These are phyloP conservation scores for Tichodroma muraria DNA, from an alignment of 2,113 vertebrate genomes.

Conservation along the genomic window DNA sequence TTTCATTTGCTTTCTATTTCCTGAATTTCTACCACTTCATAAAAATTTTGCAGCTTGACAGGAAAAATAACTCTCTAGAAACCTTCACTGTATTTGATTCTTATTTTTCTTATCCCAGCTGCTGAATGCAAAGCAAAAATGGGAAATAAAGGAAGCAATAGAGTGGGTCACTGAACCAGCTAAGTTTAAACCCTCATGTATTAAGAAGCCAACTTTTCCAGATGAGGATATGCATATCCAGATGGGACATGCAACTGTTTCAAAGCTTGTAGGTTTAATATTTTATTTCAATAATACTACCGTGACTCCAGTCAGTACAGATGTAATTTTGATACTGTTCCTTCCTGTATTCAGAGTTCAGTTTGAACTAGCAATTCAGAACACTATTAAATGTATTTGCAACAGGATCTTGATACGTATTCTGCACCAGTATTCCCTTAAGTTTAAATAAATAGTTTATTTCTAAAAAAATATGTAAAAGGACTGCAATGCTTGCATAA, in stretches of 20 bases:
- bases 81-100: not conserved
- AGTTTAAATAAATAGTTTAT: not conserved
- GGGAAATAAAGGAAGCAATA: conserved; percentile 77
- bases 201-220: conserved; percentile 79
- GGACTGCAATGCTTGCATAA: not conserved
- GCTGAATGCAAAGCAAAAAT: conserved; percentile 81
- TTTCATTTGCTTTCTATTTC: not conserved
- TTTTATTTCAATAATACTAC: not conserved
- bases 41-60: not conserved
- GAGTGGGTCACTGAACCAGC: conserved; percentile 73
- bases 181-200: conserved; percentile 77
- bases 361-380: not conserved
- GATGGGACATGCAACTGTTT: conserved; percentile 74
- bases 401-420: not conserved
- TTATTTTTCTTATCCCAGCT: conserved; percentile 64
- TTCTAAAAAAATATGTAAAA: not conserved
- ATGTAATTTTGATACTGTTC: not conserved
- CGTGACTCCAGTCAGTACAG: not conserved
- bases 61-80: not conserved
- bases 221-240: conserved; percentile 69
- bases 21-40: not conserved
- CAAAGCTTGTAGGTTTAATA: conserved; percentile 59
- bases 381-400: not conserved
- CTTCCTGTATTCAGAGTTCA: not conserved
- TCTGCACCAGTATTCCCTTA: not conserved